Conservation (phyloP, 1,140 invertebrate species). For the Drosophila prosaltans region DNA sequence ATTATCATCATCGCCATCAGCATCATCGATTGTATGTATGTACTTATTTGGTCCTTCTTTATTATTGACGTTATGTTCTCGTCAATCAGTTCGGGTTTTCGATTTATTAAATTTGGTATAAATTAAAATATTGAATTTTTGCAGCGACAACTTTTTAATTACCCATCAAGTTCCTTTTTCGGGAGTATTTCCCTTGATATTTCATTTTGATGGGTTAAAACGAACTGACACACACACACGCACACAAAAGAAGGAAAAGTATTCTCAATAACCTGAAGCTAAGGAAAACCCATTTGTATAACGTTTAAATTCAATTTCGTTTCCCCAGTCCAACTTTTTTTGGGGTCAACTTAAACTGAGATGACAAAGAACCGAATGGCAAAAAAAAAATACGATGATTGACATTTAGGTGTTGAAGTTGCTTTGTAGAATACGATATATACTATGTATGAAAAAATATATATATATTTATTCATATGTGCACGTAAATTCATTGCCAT, state of each 20-base stretch:
- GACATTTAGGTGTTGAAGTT: constrained; percentile 25
- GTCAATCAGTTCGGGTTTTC: constrained; percentile 66
- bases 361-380: constrained; percentile 2
- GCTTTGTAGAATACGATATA: neutral
- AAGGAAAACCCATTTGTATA: constrained; percentile 60
- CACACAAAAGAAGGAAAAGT: neutral
- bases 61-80: constrained; percentile 65
- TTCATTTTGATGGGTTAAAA: constrained; percentile 50
- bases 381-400: constrained; percentile 10
- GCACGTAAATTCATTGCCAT: neutral
- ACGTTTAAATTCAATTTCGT: constrained; percentile 75
- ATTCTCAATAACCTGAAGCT: neutral
- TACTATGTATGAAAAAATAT: neutral
- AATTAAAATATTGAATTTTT: constrained; percentile 82
- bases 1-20: constrained; percentile 17
- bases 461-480: neutral
- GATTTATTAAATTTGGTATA: constrained; percentile 82
- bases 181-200: constrained; percentile 48
- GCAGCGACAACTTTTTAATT: constrained; percentile 69
- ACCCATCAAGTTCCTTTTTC: constrained; percentile 43
- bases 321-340: constrained; percentile 18
- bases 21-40: neutral
- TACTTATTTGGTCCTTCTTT: neutral
- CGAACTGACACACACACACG: constrained; percentile 38
- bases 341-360: constrained; percentile 12